phyloP scores from a whole-genome alignment of 1,140 invertebrate genomes.

The Babylonia areolata region DNA sequence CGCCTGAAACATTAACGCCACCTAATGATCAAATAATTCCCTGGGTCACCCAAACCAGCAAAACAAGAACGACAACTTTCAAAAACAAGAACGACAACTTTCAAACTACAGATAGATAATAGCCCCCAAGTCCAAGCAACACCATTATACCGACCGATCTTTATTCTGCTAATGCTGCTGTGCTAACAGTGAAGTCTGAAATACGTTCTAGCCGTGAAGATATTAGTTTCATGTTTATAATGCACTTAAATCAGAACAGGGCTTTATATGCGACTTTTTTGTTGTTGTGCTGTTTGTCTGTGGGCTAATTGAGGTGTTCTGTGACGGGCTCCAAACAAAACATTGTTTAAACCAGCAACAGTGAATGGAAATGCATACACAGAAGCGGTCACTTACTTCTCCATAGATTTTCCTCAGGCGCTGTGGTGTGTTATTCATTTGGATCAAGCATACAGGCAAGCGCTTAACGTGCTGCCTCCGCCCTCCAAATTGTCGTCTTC shows the following conservation, averaged over 20 bases:
- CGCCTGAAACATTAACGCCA: not conserved
- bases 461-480: not conserved
- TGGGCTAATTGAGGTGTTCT: no score
- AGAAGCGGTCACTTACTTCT: conserved; percentile 30
- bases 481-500: conserved; percentile 17
- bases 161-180: no score
- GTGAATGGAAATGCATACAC: no score
- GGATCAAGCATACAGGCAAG: not conserved
- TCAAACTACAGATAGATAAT: not conserved
- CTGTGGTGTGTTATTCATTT: conserved; percentile 26
- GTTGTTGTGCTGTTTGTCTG: no score
- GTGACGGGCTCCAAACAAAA: no score
- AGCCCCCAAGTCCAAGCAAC: not conserved
- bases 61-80: not conserved
- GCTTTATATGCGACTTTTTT: no score
- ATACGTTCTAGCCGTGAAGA: no score
- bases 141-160: not conserved
- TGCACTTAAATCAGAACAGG: no score
- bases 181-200: no score
- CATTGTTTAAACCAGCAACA: no score
- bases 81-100: not conserved
- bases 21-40: not conserved
- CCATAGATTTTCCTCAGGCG: conserved; percentile 33
- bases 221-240: no score
- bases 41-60: not conserved